Conservation (phyloP, 1,140 invertebrate species). For the Apocrypta bakeri region DNA sequence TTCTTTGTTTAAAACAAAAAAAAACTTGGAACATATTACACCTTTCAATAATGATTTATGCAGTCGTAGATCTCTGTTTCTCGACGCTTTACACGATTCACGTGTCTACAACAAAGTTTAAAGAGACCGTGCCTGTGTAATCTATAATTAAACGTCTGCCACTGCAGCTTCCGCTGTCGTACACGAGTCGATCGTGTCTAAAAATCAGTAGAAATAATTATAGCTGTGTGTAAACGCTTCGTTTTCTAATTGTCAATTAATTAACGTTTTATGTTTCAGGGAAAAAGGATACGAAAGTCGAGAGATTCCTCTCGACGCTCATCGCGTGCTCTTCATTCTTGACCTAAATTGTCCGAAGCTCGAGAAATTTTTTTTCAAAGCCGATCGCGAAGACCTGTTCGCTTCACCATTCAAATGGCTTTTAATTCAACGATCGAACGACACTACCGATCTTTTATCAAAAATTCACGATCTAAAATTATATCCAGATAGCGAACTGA, state of each 20-base stretch:
- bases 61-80: too few species aligned
- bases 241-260: neutral
- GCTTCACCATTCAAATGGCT: slow-evolving; percentile 63
- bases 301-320: neutral
- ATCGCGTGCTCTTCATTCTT: slow-evolving; percentile 15
- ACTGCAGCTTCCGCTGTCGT: neutral
- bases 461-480: slow-evolving; percentile 50
- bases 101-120: too few species aligned
- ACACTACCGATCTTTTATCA: slow-evolving; percentile 14
- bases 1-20: too few species aligned
- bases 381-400: slow-evolving; percentile 58
- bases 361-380: slow-evolving; percentile 44
- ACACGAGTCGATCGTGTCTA: too few species aligned
- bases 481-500: slow-evolving; percentile 63
- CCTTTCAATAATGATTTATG: too few species aligned
- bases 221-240: neutral
- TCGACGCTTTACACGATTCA: too few species aligned
- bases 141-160: neutral
- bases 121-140: too few species aligned
- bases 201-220: neutral
- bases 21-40: too few species aligned
- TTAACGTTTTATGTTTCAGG: neutral
- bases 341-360: slow-evolving; percentile 21
- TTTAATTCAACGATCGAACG: slow-evolving; percentile 53
- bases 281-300: neutral